Base-by-base conservation (phyloP, 2,888 invertebrate species). In the Caenorhabditis angaria region DNA sequence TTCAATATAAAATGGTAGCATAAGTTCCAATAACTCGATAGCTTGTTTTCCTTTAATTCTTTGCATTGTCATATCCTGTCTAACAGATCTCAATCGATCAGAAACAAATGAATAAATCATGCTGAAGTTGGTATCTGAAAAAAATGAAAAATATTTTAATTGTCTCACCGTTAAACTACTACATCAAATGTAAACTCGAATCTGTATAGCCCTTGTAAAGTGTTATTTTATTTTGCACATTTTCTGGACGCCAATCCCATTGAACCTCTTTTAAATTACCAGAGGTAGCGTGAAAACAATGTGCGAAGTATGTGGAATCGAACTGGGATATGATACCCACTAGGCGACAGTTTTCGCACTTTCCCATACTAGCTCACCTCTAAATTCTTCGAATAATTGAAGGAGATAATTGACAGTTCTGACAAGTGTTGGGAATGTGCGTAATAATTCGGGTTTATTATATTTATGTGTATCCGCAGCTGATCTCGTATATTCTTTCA, bases 61-160 rank as follows among this genome's bases (percentile, higher is more conserved):
- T 20, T 80, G 76, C 50, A 81, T 72, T 1, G 67, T 68, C 70
- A 78, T 70, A 48, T 81, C 81, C 32, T 81, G 81, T 54, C 79
- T 60, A 24, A 82, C 75, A 10, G 82, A 63, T 41, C 82, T 61
- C 12, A 82, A 58, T 41, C 82, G 73, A 61, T 82, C 82, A 14
- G 70, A 70, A 12, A 78, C 77, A 41, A 82, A 82, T 0, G 72
- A 72, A 53, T 68, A 80, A 5, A 70, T 57, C 3, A 56, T 55
- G 4, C 58, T 51, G 54, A 76, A 65, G 12, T 54, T 54, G 8
- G 18, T 27, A 54, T 25, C 54, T 54, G 25, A 51, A 41, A 35
- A 25, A 20, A 60, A 25, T 48, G 0, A 20, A 29, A n/a, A n/a
- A n/a, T n/a, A n/a, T n/a, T n/a, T n/a, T n/a, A 41, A 29, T 18